Conservation (phyloP, 2,797 vertebrate species). For the Thripadectes ignobilis region DNA sequence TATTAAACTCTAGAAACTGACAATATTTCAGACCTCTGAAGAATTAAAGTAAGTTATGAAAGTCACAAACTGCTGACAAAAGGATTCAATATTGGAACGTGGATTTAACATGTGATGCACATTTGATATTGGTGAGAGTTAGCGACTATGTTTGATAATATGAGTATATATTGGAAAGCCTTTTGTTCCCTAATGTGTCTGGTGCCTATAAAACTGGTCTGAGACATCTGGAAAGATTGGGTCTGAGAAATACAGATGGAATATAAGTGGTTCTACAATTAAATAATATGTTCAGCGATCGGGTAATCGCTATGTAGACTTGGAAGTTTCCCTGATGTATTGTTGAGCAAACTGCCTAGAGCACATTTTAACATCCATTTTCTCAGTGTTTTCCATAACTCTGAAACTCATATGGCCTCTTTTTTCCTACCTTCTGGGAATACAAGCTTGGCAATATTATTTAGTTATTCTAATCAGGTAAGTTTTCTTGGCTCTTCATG, state of each 20-base stretch:
- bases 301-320: constrained; percentile 69
- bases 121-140: constrained; percentile 68
- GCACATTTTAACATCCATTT: constrained; percentile 74
- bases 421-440: constrained; percentile 68
- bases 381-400: constrained; percentile 71
- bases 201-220: constrained; percentile 73
- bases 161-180: constrained; percentile 58
- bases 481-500: constrained; percentile 69
- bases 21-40: constrained; percentile 65
- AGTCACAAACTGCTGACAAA: constrained; percentile 58
- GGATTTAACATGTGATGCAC: constrained; percentile 62
- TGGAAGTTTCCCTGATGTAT: constrained; percentile 74
- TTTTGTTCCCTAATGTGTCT: constrained; percentile 72
- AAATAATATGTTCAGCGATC: constrained; percentile 69
- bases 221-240: constrained; percentile 76
- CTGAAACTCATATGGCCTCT: constrained; percentile 63
- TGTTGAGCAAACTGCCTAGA: constrained; percentile 73
- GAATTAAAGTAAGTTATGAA: constrained; percentile 59
- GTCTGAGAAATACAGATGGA: constrained; percentile 75
- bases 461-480: constrained; percentile 74
- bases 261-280: constrained; percentile 73
- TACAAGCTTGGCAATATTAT: constrained; percentile 70
- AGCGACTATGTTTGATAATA: constrained; percentile 62
- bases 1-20: constrained; percentile 64
- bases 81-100: constrained; percentile 41